Base-by-base conservation (phyloP, 2,888 invertebrate genomes). In the Gymnoscelis rufifasciata region DNA sequence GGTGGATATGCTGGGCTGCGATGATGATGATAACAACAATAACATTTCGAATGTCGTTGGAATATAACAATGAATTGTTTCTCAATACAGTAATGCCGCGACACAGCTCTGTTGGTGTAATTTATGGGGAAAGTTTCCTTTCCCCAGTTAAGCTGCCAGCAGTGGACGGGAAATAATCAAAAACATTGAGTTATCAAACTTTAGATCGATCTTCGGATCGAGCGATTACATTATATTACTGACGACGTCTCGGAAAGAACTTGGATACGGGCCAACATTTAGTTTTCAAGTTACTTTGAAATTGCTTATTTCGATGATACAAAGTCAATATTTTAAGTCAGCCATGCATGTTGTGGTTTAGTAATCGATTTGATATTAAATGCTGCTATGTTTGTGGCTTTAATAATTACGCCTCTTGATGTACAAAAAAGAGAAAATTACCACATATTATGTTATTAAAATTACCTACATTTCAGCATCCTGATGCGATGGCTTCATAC, bases 211-310 rank as follows among this genome's bases (percentile, higher is more conserved):
- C 36, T 23, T n/a, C 37, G 35, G 38, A 45, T 36, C 36, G 36
- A 36, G 11, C 42, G 36, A 43, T 43, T 36, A 28, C 14, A 42
- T 28, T 36, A 35, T 33, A 33, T 36, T 27, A 35, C 35, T 33
- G 31, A 12, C 27, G 12, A 36, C 13, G 24, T n/a, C 33, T n/a
- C n/a, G 19, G 31, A 44, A 44, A 44, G 31, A 44, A 38, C 29
- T 49, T 49, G 49, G 49, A 45, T 19, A 12, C 10, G 7, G 35
- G 41, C 49, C 49, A 49, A 49, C 40, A 49, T 45, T 42, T 42
- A 38, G 29, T 49, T 45, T 45, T 49, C 44, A 38, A 45, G 41
- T 49, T 48, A 35, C 27, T 12, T 38, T 8, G 35, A 42, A 45
- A 49, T 49, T 45, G 44, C 41, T 41, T 44, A 15, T 44, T 38